phyloP scores from a whole-genome alignment of 2,113 vertebrate genomes.

The Aspiorhynchus laticeps region DNA sequence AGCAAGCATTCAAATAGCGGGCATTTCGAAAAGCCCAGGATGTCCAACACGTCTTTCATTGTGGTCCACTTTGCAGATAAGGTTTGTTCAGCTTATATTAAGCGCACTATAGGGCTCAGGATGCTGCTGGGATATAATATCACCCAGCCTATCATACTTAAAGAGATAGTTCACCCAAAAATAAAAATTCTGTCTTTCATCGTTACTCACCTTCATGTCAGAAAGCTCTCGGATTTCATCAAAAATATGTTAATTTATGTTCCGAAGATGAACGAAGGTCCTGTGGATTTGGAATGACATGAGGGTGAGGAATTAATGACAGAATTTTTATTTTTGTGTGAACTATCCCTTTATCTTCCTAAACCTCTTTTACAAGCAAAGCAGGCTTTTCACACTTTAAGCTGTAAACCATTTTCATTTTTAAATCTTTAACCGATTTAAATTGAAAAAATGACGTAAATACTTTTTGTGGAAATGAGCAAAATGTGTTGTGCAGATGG shows the following conservation, averaged over 20 bases:
- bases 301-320: no score
- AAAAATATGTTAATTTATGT: no score
- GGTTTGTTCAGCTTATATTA: conserved; percentile 66
- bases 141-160: neutral
- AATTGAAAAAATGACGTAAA: neutral
- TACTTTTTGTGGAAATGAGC: neutral
- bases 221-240: no score
- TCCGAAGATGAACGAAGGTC: no score
- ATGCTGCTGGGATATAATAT: neutral
- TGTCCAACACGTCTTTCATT: conserved; percentile 89
- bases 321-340: no score
- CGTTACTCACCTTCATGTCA: no score
- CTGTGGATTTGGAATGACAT: no score
- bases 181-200: no score
- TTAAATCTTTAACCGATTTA: neutral
- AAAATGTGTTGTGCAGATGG: neutral
- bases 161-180: no score
- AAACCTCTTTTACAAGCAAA: neutral
- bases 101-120: neutral
- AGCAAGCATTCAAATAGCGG: conserved; percentile 75
- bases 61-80: conserved; percentile 88
- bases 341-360: neutral
- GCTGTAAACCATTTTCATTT: neutral
- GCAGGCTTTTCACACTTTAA: neutral
- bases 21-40: conserved; percentile 90